phyloP scores from a whole-genome alignment of 2,888 invertebrate genomes.

The Xestia c-nigrum region DNA sequence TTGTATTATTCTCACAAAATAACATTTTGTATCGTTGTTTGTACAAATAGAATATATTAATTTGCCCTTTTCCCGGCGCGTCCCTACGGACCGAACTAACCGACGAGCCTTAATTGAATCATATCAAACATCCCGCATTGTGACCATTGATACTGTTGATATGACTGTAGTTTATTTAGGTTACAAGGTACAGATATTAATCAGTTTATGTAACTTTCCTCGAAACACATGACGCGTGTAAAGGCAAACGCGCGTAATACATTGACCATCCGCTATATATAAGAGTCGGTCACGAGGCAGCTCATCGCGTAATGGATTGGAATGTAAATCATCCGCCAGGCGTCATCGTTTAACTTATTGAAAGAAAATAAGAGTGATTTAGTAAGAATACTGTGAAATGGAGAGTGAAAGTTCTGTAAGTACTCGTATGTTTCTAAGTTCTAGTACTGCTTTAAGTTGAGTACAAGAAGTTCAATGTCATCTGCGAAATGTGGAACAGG shows the following conservation, averaged over 20 bases:
- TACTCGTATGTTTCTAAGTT: neutral
- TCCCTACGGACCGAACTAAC: conserved; percentile 36
- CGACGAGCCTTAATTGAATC: conserved; percentile 18
- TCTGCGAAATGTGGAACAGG: too few species aligned
- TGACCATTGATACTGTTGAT: conserved; percentile 3
- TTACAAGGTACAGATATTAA: conserved; percentile 6
- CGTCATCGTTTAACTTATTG: neutral
- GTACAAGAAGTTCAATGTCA: neutral
- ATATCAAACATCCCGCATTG: conserved; percentile 12
- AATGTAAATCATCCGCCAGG: conserved; percentile 34
- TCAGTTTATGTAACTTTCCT: conserved; percentile 23
- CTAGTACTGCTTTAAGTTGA: neutral
- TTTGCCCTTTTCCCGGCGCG: neutral
- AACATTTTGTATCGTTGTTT: neutral
- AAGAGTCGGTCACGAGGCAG: neutral
- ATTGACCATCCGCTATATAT: conserved; percentile 8
- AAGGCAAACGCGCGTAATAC: conserved; percentile 23
- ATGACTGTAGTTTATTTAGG: conserved; percentile 24
- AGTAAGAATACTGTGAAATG: neutral
- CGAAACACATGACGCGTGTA: conserved; percentile 7
- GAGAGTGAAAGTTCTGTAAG: neutral
- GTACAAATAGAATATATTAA: conserved; percentile 4
- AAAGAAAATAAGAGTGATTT: conserved; percentile 2
- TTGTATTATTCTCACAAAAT: neutral
- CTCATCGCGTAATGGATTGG: conserved; percentile 52